Evolutionary conservation across 2,888 invertebrate species (phyloP).

Genomic region (Ectemnius continuus): DNA sequence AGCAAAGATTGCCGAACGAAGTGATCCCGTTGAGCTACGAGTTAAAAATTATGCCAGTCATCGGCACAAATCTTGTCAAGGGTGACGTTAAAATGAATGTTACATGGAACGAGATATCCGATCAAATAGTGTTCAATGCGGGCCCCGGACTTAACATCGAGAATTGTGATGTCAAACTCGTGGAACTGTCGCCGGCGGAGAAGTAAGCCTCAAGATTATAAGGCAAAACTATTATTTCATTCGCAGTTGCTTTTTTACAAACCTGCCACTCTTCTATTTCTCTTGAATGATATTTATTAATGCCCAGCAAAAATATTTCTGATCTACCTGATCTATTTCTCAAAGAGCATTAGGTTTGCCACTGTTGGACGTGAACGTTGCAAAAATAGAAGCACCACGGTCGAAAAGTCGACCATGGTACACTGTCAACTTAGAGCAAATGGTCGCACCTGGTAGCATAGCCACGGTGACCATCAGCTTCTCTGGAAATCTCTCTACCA

Average conservation of each 20-base stretch:
- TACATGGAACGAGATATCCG: slow-evolving; percentile 82
- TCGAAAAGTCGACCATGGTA: slow-evolving; percentile 23
- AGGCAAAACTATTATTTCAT: no score
- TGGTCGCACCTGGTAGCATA: slow-evolving; percentile 80
- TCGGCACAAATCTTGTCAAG: slow-evolving; percentile 83
- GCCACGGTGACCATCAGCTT: slow-evolving; percentile 84
- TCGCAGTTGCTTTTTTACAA: no score
- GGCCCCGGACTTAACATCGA: slow-evolving; percentile 83
- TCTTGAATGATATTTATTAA: not conserved
- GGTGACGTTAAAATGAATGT: slow-evolving; percentile 86
- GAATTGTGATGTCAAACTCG: slow-evolving; percentile 79
- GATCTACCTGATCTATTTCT: not conserved
- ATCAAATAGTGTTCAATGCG: slow-evolving; percentile 84
- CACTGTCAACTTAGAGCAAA: slow-evolving; percentile 81
- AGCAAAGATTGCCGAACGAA: slow-evolving; percentile 81
- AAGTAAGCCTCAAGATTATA: slow-evolving; percentile 65
- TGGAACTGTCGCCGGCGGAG: slow-evolving; percentile 70
- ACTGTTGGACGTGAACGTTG: slow-evolving; percentile 45
- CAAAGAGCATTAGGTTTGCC: slow-evolving; percentile 32
- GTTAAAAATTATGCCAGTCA: slow-evolving; percentile 83
- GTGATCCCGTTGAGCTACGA: slow-evolving; percentile 84
- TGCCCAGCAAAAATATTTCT: no score
- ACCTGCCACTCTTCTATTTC: no score
- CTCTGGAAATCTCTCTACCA: slow-evolving; percentile 83
- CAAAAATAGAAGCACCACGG: slow-evolving; percentile 26